These are phyloP conservation scores for Macrostomum lignano DNA, from an alignment of 1,140 invertebrate species.

Conservation along the genomic window DNA sequence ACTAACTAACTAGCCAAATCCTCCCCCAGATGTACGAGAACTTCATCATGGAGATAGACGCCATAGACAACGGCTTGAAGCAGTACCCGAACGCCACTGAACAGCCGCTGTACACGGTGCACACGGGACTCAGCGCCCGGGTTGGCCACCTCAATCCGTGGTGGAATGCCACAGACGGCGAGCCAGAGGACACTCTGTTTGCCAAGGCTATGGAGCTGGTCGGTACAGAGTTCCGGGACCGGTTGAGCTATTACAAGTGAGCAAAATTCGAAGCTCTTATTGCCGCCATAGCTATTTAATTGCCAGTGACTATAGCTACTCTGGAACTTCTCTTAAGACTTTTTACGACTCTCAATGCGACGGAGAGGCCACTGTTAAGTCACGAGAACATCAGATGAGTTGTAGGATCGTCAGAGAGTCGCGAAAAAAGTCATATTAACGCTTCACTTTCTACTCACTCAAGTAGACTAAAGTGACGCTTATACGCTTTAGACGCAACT, in stretches of 20 bases:
- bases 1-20: constrained; percentile 33
- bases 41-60: constrained; percentile 76
- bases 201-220: constrained; percentile 43
- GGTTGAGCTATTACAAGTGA: constrained; percentile 34
- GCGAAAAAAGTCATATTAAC: no score
- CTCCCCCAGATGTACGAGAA: constrained; percentile 56
- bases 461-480: no score
- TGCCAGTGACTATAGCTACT: no score
- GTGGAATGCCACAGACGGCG: constrained; percentile 42
- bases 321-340: no score
- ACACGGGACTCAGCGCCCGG: constrained; percentile 44
- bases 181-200: constrained; percentile 25
- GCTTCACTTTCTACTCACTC: no score
- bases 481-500: no score
- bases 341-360: no score
- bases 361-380: no score
- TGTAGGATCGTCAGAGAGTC: constrained; percentile 1
- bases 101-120: constrained; percentile 39
- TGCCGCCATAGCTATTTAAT: no score
- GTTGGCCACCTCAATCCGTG: constrained; percentile 48
- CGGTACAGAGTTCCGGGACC: constrained; percentile 47
- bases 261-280: no score
- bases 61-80: constrained; percentile 78
- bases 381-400: background rate
- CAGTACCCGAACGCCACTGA: constrained; percentile 34